These are phyloP conservation scores for Gandaritis pyraliata DNA, from an alignment of 2,888 invertebrate genomes.

Conservation along the genomic window DNA sequence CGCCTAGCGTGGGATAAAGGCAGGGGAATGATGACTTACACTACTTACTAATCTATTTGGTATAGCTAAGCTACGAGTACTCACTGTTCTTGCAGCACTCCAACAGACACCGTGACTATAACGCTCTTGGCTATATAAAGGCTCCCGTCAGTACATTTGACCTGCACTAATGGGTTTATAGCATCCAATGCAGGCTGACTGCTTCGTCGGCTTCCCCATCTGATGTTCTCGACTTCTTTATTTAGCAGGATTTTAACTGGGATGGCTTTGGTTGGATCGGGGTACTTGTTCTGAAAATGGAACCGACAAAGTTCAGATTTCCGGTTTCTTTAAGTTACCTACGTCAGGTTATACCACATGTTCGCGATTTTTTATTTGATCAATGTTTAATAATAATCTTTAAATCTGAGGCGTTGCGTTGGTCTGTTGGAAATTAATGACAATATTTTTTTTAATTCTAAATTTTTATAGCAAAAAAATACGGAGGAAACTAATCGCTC, in stretches of 20 bases:
- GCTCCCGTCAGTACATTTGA: slow-evolving; percentile 83
- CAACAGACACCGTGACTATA: slow-evolving; percentile 87
- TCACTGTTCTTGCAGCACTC: slow-evolving; percentile 86
- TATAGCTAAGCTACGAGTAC: slow-evolving; percentile 6
- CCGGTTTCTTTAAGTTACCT: neutral
- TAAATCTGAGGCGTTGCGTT: too few relatives aligned
- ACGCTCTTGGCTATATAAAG: slow-evolving; percentile 85
- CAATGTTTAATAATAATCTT: too few relatives aligned
- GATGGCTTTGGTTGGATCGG: slow-evolving; percentile 68
- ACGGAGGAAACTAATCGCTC: too few relatives aligned
- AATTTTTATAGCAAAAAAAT: too few relatives aligned
- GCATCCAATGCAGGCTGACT: slow-evolving; percentile 53
- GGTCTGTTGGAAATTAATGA: too few relatives aligned
- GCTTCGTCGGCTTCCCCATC: slow-evolving; percentile 77
- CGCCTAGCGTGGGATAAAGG: too few relatives aligned
- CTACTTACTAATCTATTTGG: too few relatives aligned
- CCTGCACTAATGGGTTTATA: slow-evolving; percentile 71
- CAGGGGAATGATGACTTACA: too few relatives aligned
- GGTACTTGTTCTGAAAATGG: slow-evolving; percentile 74
- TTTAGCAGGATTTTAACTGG: slow-evolving; percentile 78
- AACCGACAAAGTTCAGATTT: neutral
- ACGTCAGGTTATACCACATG: too few relatives aligned
- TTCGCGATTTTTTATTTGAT: too few relatives aligned
- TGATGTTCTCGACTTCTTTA: slow-evolving; percentile 81
- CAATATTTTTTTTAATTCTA: too few relatives aligned